Evolutionary conservation across 1,140 invertebrate genomes (phyloP).

Genomic region (Drosophila yakuba): DNA sequence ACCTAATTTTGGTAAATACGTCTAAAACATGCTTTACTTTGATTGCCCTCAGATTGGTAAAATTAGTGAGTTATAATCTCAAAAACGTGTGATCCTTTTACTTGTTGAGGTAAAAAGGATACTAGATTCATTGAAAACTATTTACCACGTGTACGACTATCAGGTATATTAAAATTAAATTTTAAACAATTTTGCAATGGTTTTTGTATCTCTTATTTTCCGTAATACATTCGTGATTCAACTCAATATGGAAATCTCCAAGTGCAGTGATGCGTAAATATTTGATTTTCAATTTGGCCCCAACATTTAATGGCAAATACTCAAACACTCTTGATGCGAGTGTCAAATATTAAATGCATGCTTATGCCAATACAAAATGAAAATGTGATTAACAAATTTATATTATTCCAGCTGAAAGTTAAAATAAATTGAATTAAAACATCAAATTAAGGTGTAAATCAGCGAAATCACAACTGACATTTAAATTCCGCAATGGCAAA

Average conservation of each 20-base stretch:
- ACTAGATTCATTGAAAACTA: no score
- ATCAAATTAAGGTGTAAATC: slow-evolving; percentile 19
- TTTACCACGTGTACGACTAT: no score
- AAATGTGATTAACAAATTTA: slow-evolving; percentile 25
- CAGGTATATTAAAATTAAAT: no score
- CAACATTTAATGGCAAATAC: background rate
- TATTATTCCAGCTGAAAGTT: background rate
- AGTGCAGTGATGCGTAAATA: background rate
- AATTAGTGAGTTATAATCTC: no score
- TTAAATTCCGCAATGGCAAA: slow-evolving; percentile 39
- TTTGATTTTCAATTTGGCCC: background rate
- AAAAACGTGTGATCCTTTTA: no score
- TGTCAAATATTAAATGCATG: slow-evolving; percentile 1
- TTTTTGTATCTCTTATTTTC: no score
- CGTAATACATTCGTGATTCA: background rate
- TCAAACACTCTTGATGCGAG: background rate
- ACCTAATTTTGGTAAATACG: background rate
- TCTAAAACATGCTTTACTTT: background rate
- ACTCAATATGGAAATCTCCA: background rate
- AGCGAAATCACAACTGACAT: slow-evolving; percentile 57
- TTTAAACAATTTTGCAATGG: no score
- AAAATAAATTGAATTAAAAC: slow-evolving; percentile 21
- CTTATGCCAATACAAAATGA: slow-evolving; percentile 39
- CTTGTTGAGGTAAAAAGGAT: no score
- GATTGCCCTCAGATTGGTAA: no score